Percentiles rank a stretch among this genome's conserved stretches.
These are phyloP conservation scores for Zapus hudsonius DNA, from an alignment of 2,113 vertebrate species.

Conservation along the genomic window DNA sequence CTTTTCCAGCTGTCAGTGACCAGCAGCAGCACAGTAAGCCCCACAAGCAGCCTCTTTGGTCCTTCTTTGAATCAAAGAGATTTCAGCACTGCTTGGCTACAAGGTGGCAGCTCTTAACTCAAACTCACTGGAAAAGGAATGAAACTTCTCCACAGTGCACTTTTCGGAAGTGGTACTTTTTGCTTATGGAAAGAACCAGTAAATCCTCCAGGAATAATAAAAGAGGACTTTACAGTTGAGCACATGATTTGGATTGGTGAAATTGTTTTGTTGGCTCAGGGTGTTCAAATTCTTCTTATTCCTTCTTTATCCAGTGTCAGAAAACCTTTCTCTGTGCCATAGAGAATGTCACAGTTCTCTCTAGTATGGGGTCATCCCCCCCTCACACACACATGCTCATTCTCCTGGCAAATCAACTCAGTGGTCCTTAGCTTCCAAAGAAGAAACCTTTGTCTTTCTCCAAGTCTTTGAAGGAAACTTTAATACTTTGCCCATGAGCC, in stretches of 20 bases:
- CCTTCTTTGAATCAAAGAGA: constrained; percentile 79
- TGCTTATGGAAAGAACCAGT: constrained; percentile 88
- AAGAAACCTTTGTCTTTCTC: constrained; percentile 94
- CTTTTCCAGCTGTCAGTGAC: constrained; percentile 79
- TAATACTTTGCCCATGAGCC: constrained; percentile 87
- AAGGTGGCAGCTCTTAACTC: constrained; percentile 82
- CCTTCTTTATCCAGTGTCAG: constrained; percentile 95
- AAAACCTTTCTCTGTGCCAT: constrained; percentile 98
- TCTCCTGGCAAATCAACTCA: constrained; percentile 98
- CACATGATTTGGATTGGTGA: constrained; percentile 88
- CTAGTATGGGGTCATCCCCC: constrained; percentile 95
- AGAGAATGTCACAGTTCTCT: constrained; percentile 98
- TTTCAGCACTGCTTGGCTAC: constrained; percentile 86
- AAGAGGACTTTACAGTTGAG: constrained; percentile 89
- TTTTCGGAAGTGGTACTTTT: constrained; percentile 90
- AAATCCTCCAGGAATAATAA: constrained; percentile 88
- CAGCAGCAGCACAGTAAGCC: constrained; percentile 72
- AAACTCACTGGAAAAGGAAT: constrained; percentile 83
- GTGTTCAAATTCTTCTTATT: constrained; percentile 96
- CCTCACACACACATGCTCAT: constrained; percentile 96
- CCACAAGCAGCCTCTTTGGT: constrained; percentile 83
- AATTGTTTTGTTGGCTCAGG: constrained; percentile 85
- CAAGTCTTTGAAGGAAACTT: constrained; percentile 95
- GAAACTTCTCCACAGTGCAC: constrained; percentile 90
- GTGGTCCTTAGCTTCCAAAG: constrained; percentile 90